A percentile compares a stretch with the other conserved stretches of the same genome.
Conservation (phyloP, 2,113 vertebrate genomes). For the Odocoileus virginianus region DNA sequence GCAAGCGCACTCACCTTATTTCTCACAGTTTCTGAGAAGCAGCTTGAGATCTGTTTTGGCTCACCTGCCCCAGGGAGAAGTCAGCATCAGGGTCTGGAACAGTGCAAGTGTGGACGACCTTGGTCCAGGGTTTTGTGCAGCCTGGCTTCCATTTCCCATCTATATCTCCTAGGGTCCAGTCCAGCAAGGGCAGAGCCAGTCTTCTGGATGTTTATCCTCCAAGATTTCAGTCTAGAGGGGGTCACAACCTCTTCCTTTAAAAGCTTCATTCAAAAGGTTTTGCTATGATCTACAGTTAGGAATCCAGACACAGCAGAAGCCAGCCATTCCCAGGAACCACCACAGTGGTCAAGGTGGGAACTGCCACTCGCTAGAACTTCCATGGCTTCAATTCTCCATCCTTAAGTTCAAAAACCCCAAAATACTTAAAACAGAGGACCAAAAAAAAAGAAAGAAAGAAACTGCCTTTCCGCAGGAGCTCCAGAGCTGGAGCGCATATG, state of each 20-base stretch:
- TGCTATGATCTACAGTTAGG: neutral
- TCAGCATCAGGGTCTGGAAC: neutral
- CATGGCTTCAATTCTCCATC: neutral
- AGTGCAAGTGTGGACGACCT: fast-evolving
- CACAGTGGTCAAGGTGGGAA: fast-evolving
- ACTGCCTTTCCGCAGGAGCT: neutral
- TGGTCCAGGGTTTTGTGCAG: neutral
- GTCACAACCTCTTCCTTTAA: neutral
- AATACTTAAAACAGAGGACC: neutral
- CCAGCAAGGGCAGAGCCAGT: neutral
- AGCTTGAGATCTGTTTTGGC: neutral
- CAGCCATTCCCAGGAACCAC: neutral
- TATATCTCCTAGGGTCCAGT: neutral
- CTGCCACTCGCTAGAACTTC: neutral
- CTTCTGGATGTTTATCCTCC: neutral
- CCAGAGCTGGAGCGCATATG: neutral
- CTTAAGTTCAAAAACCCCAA: neutral
- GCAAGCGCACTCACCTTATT: neutral
- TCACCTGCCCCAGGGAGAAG: neutral
- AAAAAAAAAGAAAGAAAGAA: neutral
- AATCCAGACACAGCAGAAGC: neutral
- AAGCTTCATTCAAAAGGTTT: neutral
- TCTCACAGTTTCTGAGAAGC: neutral
- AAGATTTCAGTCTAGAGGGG: neutral
- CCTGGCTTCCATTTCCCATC: neutral